Evolutionary conservation across 2,113 vertebrate species (phyloP), one percentile per base, ranked within the genome.

Genomic region (Tor tambroides): DNA sequence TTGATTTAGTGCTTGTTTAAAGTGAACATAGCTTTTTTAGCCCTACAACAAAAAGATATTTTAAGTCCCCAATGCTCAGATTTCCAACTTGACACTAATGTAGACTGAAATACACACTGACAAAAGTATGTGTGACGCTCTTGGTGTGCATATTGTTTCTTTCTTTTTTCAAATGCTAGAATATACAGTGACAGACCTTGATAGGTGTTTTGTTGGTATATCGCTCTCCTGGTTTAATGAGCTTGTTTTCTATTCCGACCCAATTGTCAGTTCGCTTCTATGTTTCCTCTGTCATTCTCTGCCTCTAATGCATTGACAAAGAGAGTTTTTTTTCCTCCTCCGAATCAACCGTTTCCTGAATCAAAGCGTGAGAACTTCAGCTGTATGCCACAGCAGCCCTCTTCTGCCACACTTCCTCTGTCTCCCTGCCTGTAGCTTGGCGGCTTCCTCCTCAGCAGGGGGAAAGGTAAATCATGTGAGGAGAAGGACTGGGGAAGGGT

Each of bases 121-220:
- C 76, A 61, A 80, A 75, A 82, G n/a, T 30, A 51, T 3, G 35
- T 76, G 80, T 86, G 59, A 86, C 80, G 51, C 75, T 87, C 74
- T 86, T 84, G 85, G 69, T 85, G 78, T 26, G 78, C 32, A 43
- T 56, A 74, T 87, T 86, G 81, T 80, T 59, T 69, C 80, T 88
- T 83, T 84, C 63, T 87, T 81, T 88, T n/a, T 63, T 85, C 80
- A 28, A 86, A 80, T 51, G 89, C 90, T 91, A 30, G 92, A 90
- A 92, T 91, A 90, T 91, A 54, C 83, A 86, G 91, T 94, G 94
- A 94, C 94, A 94, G 93, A 91, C 93, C 85, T 85, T 93, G 93
- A 93, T 93, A 92, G 94, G 93, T 95, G 94, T 92, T 93, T 94
- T 95, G 95, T 95, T 93, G 94, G 89, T 91, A 93, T 92, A 93